A percentile compares a stretch with the other conserved stretches of the same genome.
These are phyloP conservation scores for Eulemur rufifrons DNA, from an alignment of 2,113 vertebrate genomes.

Conservation along the genomic window DNA sequence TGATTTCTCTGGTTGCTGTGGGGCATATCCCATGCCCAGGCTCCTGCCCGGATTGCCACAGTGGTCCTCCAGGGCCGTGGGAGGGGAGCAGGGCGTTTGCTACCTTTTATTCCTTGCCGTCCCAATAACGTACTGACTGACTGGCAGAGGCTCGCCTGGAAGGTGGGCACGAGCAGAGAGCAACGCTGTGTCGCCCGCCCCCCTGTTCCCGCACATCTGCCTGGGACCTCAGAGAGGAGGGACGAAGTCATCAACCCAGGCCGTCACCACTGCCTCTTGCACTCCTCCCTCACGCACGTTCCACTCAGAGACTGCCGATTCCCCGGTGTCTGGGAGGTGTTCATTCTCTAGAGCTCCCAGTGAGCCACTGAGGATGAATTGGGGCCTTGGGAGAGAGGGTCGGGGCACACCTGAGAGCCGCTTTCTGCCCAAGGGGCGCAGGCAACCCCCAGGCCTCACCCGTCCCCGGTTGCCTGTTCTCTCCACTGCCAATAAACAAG, in stretches of 20 bases:
- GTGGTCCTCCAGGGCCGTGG: neutral
- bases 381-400: slow-evolving; percentile 54
- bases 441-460: neutral
- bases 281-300: neutral
- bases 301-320: slow-evolving; percentile 37
- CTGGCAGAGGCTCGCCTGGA: no score
- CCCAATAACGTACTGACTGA: neutral
- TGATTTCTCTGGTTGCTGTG: neutral
- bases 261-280: fast-evolving
- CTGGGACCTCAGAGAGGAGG: neutral
- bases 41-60: neutral
- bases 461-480: neutral
- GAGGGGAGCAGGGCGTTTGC: neutral
- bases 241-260: neutral
- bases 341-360: slow-evolving; percentile 77
- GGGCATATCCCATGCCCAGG: neutral
- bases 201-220: neutral
- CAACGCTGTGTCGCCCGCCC: fast-evolving
- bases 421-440: slow-evolving; percentile 45
- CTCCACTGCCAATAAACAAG: neutral
- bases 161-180: neutral
- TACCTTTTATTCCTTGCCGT: neutral
- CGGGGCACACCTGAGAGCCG: slow-evolving; percentile 69
- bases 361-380: slow-evolving; percentile 79
- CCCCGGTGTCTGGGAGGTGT: slow-evolving; percentile 64